A percentile compares a stretch with the other conserved stretches of the same genome.
Conservation (phyloP, 2,888 invertebrate species). For the Meganola albula region DNA sequence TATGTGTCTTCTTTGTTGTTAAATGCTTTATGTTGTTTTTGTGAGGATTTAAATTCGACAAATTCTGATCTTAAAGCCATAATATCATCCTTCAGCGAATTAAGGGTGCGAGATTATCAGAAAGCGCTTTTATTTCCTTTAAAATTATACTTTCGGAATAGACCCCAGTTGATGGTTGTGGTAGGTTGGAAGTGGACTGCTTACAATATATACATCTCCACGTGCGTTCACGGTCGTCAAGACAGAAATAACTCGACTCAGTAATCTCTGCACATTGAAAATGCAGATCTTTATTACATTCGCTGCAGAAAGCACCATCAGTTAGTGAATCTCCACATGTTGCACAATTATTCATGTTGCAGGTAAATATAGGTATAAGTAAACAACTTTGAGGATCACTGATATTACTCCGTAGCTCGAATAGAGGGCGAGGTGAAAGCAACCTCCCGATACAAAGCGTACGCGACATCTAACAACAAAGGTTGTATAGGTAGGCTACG, state of each 20-base stretch:
- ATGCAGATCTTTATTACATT: neutral
- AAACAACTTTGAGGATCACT: slow-evolving; percentile 1
- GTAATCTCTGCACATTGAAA: slow-evolving; percentile 2
- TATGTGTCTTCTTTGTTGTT: neutral
- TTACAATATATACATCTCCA: slow-evolving; percentile 4
- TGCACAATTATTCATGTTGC: neutral
- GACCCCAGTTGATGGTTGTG: neutral
- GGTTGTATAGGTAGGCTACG: too few species aligned
- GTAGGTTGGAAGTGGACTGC: too few species aligned
- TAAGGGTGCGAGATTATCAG: neutral
- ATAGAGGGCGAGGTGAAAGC: neutral
- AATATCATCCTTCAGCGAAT: neutral
- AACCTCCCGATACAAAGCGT: neutral
- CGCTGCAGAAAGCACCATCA: neutral
- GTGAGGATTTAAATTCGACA: neutral
- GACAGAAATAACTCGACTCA: neutral
- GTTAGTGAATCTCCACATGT: neutral
- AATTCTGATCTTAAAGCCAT: neutral
- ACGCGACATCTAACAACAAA: too few species aligned
- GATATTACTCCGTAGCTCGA: neutral
- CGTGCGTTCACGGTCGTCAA: neutral
- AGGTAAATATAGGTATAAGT: too few species aligned
- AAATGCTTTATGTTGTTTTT: neutral
- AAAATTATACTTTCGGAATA: neutral
- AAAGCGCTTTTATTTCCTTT: neutral